Conservation (phyloP, 1,140 invertebrate genomes). For the Papilio polyxenes region DNA sequence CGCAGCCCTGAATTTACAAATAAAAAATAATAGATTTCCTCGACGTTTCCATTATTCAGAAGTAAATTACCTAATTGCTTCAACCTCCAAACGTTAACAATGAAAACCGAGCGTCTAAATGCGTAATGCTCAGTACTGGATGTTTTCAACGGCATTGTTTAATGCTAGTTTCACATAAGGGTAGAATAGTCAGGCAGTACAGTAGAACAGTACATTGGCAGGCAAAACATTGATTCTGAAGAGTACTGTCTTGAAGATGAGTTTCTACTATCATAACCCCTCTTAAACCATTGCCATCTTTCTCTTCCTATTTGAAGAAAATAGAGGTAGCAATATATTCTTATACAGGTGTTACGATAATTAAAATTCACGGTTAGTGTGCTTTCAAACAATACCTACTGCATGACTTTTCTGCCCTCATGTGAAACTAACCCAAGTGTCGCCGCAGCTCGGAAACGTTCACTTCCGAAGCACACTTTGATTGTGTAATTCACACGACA, state of each 20-base stretch:
- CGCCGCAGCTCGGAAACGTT: conserved; percentile 59
- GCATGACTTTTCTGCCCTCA: neutral
- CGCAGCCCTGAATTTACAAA: neutral
- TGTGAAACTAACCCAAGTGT: conserved; percentile 42
- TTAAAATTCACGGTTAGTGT: neutral
- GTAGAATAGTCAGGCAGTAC: neutral
- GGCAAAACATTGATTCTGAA: too few relatives aligned
- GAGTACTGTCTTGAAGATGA: too few relatives aligned
- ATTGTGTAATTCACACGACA: conserved; percentile 59
- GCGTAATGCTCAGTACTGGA: conserved; percentile 57
- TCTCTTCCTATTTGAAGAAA: neutral
- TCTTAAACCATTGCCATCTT: neutral
- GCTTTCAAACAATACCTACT: neutral
- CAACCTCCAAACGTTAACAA: conserved; percentile 65
- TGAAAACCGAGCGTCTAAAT: conserved; percentile 57
- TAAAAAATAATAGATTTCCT: neutral
- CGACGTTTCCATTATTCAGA: conserved; percentile 42
- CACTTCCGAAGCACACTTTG: conserved; percentile 59
- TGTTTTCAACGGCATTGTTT: conserved; percentile 64
- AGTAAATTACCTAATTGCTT: conserved; percentile 72
- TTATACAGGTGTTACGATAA: neutral
- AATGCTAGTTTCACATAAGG: neutral
- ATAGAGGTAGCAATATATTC: neutral
- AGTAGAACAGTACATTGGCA: neutral
- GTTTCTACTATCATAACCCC: too few relatives aligned